Conservation (phyloP, 1,140 invertebrate genomes). For the Bombus picipes region DNA sequence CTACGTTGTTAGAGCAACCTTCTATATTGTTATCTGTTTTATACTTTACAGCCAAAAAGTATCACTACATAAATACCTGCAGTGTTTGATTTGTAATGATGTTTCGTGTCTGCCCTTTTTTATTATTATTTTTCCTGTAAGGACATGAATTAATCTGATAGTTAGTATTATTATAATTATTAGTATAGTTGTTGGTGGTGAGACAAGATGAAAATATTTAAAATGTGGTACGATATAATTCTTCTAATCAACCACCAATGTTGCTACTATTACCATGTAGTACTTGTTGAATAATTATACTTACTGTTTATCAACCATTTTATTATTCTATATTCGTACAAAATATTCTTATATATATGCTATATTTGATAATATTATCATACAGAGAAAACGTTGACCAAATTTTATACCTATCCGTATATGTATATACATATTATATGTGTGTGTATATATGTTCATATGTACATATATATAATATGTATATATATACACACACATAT, state of each 20-base stretch:
- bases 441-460: no score
- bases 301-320: slow-evolving; percentile 78
- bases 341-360: slow-evolving; percentile 75
- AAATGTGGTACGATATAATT: slow-evolving; percentile 27
- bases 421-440: slow-evolving; percentile 23
- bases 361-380: slow-evolving; percentile 72
- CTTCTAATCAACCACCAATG: slow-evolving; percentile 65
- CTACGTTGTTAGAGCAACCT: slow-evolving; percentile 54
- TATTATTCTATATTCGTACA: slow-evolving; percentile 76
- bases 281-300: slow-evolving; percentile 81
- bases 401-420: slow-evolving; percentile 63
- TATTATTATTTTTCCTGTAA: slow-evolving; percentile 41
- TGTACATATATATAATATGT: slow-evolving; percentile 52
- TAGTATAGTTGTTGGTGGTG: slow-evolving; percentile 67
- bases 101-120: slow-evolving; percentile 54
- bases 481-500: slow-evolving; percentile 38
- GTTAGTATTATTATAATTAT: slow-evolving; percentile 69
- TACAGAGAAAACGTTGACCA: slow-evolving; percentile 64
- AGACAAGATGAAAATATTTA: slow-evolving; percentile 32
- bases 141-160: slow-evolving; percentile 58
- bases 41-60: slow-evolving; percentile 68
- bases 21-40: slow-evolving; percentile 62
- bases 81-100: slow-evolving; percentile 48
- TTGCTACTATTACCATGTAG: slow-evolving; percentile 77
- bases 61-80: slow-evolving; percentile 55